phyloP scores from a whole-genome alignment of 1,140 invertebrate species.

The Drosophila funebris region DNA sequence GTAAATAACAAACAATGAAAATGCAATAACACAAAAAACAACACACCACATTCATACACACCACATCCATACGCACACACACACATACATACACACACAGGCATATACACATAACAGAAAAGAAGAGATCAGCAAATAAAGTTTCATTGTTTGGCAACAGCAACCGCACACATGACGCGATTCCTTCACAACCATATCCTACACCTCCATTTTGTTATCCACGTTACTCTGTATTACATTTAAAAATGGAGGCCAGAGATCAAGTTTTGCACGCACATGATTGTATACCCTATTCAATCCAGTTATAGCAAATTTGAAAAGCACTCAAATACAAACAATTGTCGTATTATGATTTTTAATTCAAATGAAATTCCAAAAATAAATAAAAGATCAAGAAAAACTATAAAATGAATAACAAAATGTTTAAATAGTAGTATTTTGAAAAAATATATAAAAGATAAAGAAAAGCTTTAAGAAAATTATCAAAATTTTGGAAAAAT shows the following conservation, averaged over 20 bases:
- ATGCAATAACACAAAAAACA: constrained; percentile 69
- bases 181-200: constrained; percentile 9
- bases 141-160: constrained; percentile 74
- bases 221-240: constrained; percentile 33
- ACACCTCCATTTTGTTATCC: constrained; percentile 25
- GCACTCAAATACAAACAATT: too few species aligned
- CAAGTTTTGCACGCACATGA: not conserved
- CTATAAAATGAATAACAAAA: too few species aligned
- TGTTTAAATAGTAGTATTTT: too few species aligned
- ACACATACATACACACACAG: constrained; percentile 1
- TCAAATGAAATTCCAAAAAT: too few species aligned
- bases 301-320: too few species aligned
- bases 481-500: too few species aligned
- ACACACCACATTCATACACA: constrained; percentile 11
- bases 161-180: constrained; percentile 49
- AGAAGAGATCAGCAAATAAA: constrained; percentile 62
- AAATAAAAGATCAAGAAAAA: too few species aligned
- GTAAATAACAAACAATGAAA: constrained; percentile 82
- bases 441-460: too few species aligned
- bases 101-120: constrained; percentile 1
- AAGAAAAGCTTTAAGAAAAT: too few species aligned
- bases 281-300: not conserved
- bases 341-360: too few species aligned
- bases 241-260: constrained; percentile 2
- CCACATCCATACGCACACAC: constrained; percentile 12